Percentiles rank a stretch among this genome's conserved stretches.
These are phyloP conservation scores for Pleuronectes platessa DNA, from an alignment of 2,113 vertebrate species.

Conservation along the genomic window DNA sequence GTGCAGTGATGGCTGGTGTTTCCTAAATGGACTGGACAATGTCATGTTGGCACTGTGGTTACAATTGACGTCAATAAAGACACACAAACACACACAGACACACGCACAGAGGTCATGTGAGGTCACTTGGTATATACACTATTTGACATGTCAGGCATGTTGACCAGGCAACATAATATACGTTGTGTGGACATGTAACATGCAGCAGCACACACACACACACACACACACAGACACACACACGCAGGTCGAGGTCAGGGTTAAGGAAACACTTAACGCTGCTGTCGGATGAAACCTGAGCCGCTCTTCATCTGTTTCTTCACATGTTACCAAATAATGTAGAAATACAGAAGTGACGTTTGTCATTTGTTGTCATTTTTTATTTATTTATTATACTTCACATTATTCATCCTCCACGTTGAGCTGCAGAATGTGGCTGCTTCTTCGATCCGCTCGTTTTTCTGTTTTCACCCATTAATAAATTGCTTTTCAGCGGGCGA, in stretches of 20 bases:
- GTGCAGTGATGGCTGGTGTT: conserved; percentile 32
- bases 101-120: conserved; percentile 24
- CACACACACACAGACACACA: not conserved
- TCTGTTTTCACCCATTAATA: too few species aligned
- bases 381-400: too few species aligned
- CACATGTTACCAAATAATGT: not conserved
- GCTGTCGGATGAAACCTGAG: conserved; percentile 37
- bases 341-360: too few species aligned
- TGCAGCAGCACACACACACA: not conserved
- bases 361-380: too few species aligned
- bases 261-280: conserved; percentile 37
- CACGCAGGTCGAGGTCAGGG: conserved; percentile 34
- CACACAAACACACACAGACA: conserved; percentile 28
- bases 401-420: too few species aligned
- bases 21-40: conserved; percentile 52
- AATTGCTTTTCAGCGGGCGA: too few species aligned
- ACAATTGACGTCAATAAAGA: conserved; percentile 48
- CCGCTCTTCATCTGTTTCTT: not conserved
- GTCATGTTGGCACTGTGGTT: conserved; percentile 43
- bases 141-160: conserved; percentile 39
- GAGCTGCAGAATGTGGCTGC: too few species aligned
- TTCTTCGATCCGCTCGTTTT: too few species aligned
- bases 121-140: conserved; percentile 33
- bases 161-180: conserved; percentile 33
- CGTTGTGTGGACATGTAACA: not conserved